Conservation (phyloP, 2,113 vertebrate species). For the Pogona vitticeps region DNA sequence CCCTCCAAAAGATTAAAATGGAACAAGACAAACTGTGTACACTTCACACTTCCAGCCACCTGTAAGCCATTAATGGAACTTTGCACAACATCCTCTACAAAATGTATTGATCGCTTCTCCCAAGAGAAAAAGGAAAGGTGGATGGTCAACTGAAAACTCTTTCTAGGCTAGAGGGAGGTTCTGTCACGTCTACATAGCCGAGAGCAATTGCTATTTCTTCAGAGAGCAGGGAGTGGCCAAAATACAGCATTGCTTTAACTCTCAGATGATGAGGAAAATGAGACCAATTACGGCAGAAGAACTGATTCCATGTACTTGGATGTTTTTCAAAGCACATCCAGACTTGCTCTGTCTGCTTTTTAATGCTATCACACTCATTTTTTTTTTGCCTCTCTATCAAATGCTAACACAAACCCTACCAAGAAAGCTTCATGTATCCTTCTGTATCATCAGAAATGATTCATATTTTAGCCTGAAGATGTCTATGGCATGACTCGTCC, state of each 20-base stretch:
- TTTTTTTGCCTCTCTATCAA: neutral
- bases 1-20: neutral
- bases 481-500: neutral
- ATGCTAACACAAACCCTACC: fast-evolving
- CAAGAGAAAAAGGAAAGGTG: neutral
- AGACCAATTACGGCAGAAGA: neutral
- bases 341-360: neutral
- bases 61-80: neutral
- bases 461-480: neutral
- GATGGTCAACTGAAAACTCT: too few species aligned
- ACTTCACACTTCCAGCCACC: neutral
- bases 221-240: neutral
- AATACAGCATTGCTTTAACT: neutral
- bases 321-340: neutral
- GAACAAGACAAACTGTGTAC: neutral
- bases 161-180: neutral
- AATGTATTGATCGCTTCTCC: neutral
- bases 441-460: neutral
- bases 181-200: neutral
- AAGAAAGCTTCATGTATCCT: neutral
- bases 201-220: neutral
- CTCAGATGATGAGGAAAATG: neutral
- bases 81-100: neutral
- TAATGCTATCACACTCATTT: fast-evolving
- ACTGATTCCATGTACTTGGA: fast-evolving